phyloP scores from a whole-genome alignment of 2,113 vertebrate species.

The Anarhynchus alexandrinus region DNA sequence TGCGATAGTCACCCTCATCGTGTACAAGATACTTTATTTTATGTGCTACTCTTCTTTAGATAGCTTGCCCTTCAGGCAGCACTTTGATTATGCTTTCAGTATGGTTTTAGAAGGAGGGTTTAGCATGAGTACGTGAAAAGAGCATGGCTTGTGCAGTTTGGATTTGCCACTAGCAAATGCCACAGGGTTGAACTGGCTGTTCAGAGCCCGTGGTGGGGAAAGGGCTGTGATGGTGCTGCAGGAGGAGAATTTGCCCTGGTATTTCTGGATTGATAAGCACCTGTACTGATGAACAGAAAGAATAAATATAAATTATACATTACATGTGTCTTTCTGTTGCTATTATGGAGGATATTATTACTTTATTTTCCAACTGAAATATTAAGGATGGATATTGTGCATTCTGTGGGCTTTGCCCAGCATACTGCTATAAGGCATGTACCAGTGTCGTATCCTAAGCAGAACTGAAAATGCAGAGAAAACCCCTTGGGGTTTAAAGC shows the following conservation, averaged over 20 bases:
- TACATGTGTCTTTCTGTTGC: not conserved
- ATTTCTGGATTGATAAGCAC: not conserved
- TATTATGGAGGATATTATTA: not conserved
- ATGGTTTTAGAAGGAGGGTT: not conserved
- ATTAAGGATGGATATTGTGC: not conserved
- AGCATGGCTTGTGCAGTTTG: not conserved
- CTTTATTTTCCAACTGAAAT: slow-evolving; percentile 20
- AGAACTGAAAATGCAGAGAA: not conserved
- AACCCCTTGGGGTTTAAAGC: not conserved
- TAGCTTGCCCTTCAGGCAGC: not conserved
- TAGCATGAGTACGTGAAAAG: not conserved
- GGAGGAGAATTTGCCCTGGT: not conserved
- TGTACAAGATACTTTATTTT: not conserved
- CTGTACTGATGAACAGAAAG: not conserved
- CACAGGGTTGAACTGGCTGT: not conserved
- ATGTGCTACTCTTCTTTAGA: not conserved
- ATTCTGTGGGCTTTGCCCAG: not conserved
- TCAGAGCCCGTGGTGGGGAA: not conserved
- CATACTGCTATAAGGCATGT: not conserved
- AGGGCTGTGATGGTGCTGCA: not conserved
- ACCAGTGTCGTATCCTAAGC: not conserved
- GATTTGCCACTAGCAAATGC: not conserved
- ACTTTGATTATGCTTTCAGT: not conserved
- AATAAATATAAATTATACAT: not conserved
- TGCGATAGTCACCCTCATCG: not conserved